phyloP scores from a whole-genome alignment of 64 coral and sea anemone species.

The Astreopora myriophthalma region DNA sequence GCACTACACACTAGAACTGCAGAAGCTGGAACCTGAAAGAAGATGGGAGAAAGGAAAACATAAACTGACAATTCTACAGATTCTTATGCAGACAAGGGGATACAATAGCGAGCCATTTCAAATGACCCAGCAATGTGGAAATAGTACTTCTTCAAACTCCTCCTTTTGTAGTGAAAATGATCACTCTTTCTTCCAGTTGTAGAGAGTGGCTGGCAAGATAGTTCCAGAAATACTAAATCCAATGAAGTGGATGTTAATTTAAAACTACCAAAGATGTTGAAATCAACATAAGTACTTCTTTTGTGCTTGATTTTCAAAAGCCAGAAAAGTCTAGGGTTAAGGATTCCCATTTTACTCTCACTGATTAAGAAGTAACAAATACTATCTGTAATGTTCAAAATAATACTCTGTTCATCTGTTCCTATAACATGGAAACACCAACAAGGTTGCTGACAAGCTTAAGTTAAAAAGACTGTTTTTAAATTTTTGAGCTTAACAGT shows the following conservation, averaged over 20 bases:
- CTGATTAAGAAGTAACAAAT: too few species aligned
- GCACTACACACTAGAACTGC: conserved; percentile 21
- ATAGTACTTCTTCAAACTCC: neutral
- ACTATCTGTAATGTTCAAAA: too few species aligned
- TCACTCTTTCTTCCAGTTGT: neutral
- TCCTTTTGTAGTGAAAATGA: conserved; percentile 5
- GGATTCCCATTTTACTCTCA: too few species aligned
- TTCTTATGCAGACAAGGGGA: conserved; percentile 25
- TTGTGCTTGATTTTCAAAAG: neutral
- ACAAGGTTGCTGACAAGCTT: too few species aligned
- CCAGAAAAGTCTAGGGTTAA: neutral
- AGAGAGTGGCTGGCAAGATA: neutral
- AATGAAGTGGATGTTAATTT: neutral
- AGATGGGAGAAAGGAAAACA: conserved; percentile 22
- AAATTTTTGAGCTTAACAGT: too few species aligned
- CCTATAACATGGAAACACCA: too few species aligned
- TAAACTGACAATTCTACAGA: conserved; percentile 25
- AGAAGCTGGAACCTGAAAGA: conserved; percentile 20
- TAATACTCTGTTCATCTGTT: too few species aligned
- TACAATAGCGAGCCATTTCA: neutral
- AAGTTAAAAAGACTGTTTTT: too few species aligned
- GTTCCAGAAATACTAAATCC: neutral
- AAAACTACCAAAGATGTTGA: neutral
- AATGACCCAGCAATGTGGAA: neutral
- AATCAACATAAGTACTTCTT: neutral